Evolutionary conservation across 2,113 vertebrate species (phyloP).

Genomic region (Chaetura pelagica): DNA sequence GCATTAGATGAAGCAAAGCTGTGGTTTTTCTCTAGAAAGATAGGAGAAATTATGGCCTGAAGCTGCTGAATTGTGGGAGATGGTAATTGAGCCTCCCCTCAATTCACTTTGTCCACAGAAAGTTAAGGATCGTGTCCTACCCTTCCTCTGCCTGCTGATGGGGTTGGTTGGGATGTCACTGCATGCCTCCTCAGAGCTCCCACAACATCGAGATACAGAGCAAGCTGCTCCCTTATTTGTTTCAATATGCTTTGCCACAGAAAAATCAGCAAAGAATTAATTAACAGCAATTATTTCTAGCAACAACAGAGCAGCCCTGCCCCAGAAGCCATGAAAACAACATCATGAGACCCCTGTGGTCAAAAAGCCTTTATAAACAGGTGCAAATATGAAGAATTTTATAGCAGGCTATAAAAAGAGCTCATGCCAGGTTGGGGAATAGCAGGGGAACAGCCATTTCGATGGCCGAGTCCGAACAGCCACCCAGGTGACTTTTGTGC

Average conservation of each 20-base stretch:
- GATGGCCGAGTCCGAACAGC: not conserved
- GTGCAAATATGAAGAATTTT: constrained; percentile 53
- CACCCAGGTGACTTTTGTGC: constrained; percentile 1
- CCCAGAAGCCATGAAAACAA: constrained; percentile 57
- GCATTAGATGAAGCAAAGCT: not conserved
- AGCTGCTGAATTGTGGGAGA: not conserved
- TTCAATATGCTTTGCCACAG: constrained; percentile 27
- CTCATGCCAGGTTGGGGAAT: not conserved
- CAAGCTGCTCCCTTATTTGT: not conserved
- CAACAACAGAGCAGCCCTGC: constrained; percentile 34
- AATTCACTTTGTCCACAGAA: not conserved
- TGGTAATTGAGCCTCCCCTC: not conserved
- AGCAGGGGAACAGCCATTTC: constrained; percentile 15
- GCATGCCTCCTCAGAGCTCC: not conserved
- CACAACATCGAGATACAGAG: not conserved
- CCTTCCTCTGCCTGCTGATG: not conserved
- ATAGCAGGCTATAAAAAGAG: constrained; percentile 21
- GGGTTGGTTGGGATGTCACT: not conserved
- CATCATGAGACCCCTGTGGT: constrained; percentile 43
- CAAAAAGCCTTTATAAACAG: constrained; percentile 32
- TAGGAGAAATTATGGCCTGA: not conserved
- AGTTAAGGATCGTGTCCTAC: not conserved
- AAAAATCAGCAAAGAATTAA: constrained; percentile 72
- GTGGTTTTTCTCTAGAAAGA: constrained; percentile 33
- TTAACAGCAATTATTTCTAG: constrained; percentile 63